Base-by-base conservation (phyloP, 2,888 invertebrate genomes). In the Nomada flava region DNA sequence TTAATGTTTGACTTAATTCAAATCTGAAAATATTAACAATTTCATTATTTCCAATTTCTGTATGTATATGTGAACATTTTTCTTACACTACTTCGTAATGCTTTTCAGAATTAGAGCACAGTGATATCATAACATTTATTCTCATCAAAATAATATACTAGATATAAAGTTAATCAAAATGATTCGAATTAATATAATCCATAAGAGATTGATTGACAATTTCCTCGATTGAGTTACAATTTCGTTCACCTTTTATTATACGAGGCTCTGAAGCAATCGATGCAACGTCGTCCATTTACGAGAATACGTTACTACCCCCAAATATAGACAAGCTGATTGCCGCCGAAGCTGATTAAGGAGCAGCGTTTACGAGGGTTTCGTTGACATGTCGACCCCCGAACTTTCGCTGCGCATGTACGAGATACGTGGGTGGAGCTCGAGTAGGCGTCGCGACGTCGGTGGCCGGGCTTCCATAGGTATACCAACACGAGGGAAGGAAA, bases 311-410 rank as follows among this genome's bases (percentile, higher is more conserved):
- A 85, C 69, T 53, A 70, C 52, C 75, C 55, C 15, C 72, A 70
- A 68, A 68, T 57, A 64, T 47, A n/a, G 55, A 69, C 63, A 60
- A 69, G 44, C 70, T 80, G 78, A 87, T 87, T 87, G 74, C 76
- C 73, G 68, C 57, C 60, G 87, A 85, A 13, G 89, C 91, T 92
- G 92, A 92, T 93, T 92, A 91, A 91, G 92, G 91, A 92, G 90
- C 92, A 90, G 78, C 69, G 88, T 93, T 93, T 92, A 92, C 87
- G 91, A 90, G 92, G 91, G 60, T 92, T 92, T 93, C 85, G 89
- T 82, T 91, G 91, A 92, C 93, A 91, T 91, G 92, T 89, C 83
- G 63, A 78, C 77, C 86, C 60, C 67, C 75, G 57, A 79, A 76
- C 82, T 85, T 85, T 81, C 76, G 79, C 73, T 82, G 89, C 88